Base-by-base conservation (phyloP, 2,888 invertebrate genomes). In the Orthonychiurus folsomi region DNA sequence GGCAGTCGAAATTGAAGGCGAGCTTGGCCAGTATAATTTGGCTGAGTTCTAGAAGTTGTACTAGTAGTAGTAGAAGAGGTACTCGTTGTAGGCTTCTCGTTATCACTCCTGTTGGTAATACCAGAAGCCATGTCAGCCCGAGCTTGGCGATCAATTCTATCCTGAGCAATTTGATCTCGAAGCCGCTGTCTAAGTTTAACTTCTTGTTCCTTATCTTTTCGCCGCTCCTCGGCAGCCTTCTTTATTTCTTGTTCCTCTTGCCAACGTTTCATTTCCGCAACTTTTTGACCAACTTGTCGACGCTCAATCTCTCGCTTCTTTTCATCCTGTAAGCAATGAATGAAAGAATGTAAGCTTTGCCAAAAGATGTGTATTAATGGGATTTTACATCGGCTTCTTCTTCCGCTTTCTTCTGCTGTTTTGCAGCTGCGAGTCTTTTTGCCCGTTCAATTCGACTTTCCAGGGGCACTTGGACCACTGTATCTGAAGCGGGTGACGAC, bases 1-100 rank as follows among this genome's bases (percentile, higher is more conserved):
- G 93, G 89, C 69, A 93, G 75, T 73, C 89, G 86, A 76, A 94
- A 91, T 79, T 93, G 93, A 50, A 95, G 83, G 60, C 90, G 82
- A 0, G 89, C 82, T 50, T 78, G 76, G 67, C 83, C 81, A 61
- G 79, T 78, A 68, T 48, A 74, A 73, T 70, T 67, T 15, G 25
- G 23, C 5, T 69, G 64, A 20, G 55, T 28, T 50, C 47, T 27
- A 2, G 59, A 27, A 18, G 56, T 26, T 50, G 56, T 25, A 3
- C 57, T 53, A 27, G 62, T 47, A 12, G 60, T 9, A 37, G 56
- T 20, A 47, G 48, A 21, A 3, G 25, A 18, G 26, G 28, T 9
- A 26, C 56, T 59, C 24, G 37, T 20, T 48, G 28, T 68, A 48
- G 64, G 59, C 3, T 47, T n/a, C 47, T 57, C n/a, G n/a, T n/a